Evolutionary conservation across 2,888 invertebrate species (phyloP), one percentile per base, ranked within the genome.

Genomic region (Zootermopsis nevadensis): DNA sequence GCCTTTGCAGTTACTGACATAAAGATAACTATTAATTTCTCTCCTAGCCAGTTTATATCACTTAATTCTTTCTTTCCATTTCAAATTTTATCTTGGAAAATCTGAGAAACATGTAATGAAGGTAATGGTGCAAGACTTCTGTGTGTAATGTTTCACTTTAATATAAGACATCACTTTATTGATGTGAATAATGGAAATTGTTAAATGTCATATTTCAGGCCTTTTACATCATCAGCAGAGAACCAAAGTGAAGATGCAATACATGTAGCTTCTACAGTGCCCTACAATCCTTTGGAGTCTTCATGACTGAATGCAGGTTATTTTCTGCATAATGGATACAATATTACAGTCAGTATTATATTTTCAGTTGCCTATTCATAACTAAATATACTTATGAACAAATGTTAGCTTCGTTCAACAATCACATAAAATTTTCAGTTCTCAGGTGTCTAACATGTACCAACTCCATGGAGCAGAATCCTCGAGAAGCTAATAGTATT

Each of bases 261-360:
- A 60, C 6, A 60, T 8, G 15, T 27, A 27, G 60, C 1, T 27
- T 60, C 60, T 60, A 10, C 60, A 60, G n/a, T 60, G 15, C 60
- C 60, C n/a, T 60, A 60, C 27, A n/a, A 60, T 60, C 60, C 1
- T 27, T 27, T 60, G 60, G 60, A 60, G 27, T 60, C 60, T 60
- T n/a, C 60, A 60, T 60, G 15, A 60, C 8, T 27, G 60, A 60
- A n/a, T 19, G 19, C 7, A 55, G 6, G 22, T 55, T 6, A 2
- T 3, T 3, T 27, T 60, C 19, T 60, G n/a, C n/a, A 7, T 27
- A 60, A 60, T 27, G n/a, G 6, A 60, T 27, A 27, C 27, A n/a
- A 60, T n/a, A n/a, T 60, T 60, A 60, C 60, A 27, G 27, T 60
- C 60, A 60, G 60, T 60, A 60, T 60, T 60, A 60, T n/a, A 27